Evolutionary conservation across 2,888 invertebrate species (phyloP), one percentile per base, ranked within the genome.

Genomic region (Thymelicus acteon): DNA sequence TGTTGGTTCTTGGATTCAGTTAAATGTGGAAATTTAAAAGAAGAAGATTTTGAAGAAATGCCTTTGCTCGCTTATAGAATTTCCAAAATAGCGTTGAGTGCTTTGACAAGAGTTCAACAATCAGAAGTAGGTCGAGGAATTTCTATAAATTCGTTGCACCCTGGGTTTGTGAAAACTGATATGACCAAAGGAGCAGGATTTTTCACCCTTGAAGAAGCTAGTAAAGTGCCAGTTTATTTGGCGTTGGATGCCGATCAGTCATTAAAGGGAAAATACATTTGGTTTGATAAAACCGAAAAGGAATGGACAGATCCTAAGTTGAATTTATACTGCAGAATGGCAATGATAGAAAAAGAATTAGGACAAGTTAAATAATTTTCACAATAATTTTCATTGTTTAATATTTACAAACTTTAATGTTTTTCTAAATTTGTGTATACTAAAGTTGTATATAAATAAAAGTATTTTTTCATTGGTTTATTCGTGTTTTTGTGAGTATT

Each of bases 251-350:
- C 75, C 7, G 76, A 79, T 12, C 80, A 81, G 61, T 75, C 77
- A 0, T 19, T 79, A 6, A 81, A 80, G 72, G 81, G 80, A 8
- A 77, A 77, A 65, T 81, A 77, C 61, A 73, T 80, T 48, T 82
- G 80, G 79, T 80, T 71, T 44, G 81, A 82, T 24, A 79, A 77
- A 72, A 75, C 74, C n/a, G 78, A 77, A 68, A 76, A 75, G 52
- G 76, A 78, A 7, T 81, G 80, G 80, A 57, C 74, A 0, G 74
- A 79, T 66, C 52, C 72, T 0, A 68, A 66, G 10, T 47, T 73
- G 12, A 72, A 72, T 54, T 37, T 77, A 12, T 68, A 76, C 24
- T 73, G 73, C 44, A 72, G 15, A 49, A 49, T 49, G n/a, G 49
- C 4, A 49, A 49, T 44, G 44, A 7, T 49, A 6, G n/a, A 49